Base-by-base conservation (phyloP, 1,140 invertebrate species). In the Drosophila miranda region DNA sequence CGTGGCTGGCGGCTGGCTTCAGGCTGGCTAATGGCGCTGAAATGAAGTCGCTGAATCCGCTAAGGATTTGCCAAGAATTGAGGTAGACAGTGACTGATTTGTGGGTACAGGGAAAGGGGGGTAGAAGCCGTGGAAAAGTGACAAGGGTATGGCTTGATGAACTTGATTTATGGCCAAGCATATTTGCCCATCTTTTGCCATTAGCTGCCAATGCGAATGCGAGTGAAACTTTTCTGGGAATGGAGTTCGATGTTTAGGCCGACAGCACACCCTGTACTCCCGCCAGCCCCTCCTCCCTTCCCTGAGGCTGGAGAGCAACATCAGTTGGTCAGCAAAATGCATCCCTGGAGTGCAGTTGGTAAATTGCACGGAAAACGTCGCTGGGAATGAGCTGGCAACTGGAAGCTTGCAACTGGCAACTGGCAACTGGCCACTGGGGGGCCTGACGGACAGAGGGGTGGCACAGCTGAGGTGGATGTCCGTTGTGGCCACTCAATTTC, bases 271-370 rank as follows among this genome's bases (percentile, higher is more conserved):
- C 2, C 16, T 16, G 23, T 9, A 7, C 14, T 8, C 14, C 23
- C 34, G 21, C 21, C 19, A 23, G 28, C 19, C 9, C 11, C 8
- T 6, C 13, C 28, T 19, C n/a, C 34, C 41, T 11, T 16, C 48
- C 38, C 28, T 21, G 9, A 11, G 23, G 43, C 13, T 38, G 34
- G 14, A 44, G 13, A 30, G 21, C 50, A 42, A 21, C 61, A 55
- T 16, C 62, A 54, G 48, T 45, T 48, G 66, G 73, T 54, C 67
- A 66, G 62, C 59, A 46, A 70, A 63, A 55, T 72, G 78, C 69
- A 69, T 83, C 76, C 80, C 80, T 56, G 48, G 80, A 54, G 80
- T 68, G 80, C 60, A 83, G 79, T 83, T 84, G 46, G 68, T 21
- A 72, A 77, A 69, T 63, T 82, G 60, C 56, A 45, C 46, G 61